Evolutionary conservation across 2,888 invertebrate genomes (phyloP).

Genomic region (Heliconius ethilla): DNA sequence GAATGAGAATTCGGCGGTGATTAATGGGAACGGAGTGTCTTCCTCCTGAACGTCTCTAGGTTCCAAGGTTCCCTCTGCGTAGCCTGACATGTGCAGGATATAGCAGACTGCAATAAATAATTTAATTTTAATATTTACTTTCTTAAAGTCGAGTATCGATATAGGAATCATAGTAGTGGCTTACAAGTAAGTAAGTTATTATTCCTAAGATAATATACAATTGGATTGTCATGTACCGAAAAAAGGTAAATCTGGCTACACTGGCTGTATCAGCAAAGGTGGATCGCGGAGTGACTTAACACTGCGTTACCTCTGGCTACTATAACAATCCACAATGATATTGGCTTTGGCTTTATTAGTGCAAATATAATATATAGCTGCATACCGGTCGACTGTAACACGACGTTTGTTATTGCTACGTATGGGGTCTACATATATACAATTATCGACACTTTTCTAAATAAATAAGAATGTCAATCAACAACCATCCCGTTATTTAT

Average conservation of each 20-base stretch:
- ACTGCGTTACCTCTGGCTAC: not conserved
- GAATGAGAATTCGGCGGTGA: no score
- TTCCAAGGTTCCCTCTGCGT: no score
- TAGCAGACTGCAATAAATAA: no score
- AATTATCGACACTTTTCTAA: no score
- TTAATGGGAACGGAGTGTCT: no score
- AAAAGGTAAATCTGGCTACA: no score
- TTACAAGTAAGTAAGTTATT: no score
- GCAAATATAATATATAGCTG: not conserved
- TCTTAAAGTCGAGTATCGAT: not conserved
- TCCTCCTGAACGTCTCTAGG: no score
- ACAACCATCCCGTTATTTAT: not conserved
- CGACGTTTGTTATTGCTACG: not conserved
- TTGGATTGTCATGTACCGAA: not conserved
- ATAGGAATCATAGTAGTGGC: not conserved
- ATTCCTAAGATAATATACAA: not conserved
- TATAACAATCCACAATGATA: no score
- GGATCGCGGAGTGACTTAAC: not conserved
- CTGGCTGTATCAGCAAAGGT: not conserved
- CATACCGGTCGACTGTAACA: no score
- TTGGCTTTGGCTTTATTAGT: not conserved
- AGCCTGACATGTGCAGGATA: no score
- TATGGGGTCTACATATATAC: no score
- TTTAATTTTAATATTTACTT: not conserved
- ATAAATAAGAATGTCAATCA: not conserved